Base-by-base conservation (phyloP, 2,888 invertebrate genomes). In the Cecidostiba fungosa region DNA sequence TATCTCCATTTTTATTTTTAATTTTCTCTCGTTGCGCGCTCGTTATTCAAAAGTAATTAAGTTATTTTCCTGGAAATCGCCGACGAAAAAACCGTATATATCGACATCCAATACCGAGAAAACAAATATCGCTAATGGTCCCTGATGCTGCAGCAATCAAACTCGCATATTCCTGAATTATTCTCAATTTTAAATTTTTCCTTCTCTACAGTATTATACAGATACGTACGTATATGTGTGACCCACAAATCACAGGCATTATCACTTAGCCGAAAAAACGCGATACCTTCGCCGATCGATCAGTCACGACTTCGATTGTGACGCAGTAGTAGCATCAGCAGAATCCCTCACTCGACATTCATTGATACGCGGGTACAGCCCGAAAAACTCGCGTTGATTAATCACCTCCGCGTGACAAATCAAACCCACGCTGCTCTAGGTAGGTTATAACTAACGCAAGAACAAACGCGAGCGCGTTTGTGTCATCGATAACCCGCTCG, bases 71-170 rank as follows among this genome's bases (percentile, higher is more conserved):
- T 3, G 62, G 39, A 14, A n/a, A n/a, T 50, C 19, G 0, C 8
- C 19, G 19, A 69, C 16, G 12, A 36, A 80, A 80, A 80, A 80
- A 32, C 19, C 5, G 32, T 62, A n/a, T n/a, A n/a, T n/a, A 16
- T 66, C 36, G 3, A 16, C 62, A 43, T 16, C 3, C 39, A 78
- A 43, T 43, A 26, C 26, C 70, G 10, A 23, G 50, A 79, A 79
- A 79, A 50, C 47, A 79, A 77, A 79, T 72, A 84, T 39, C 84
- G 83, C 59, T 73, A 81, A 81, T 73, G 81, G 81, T 73, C 59
- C 39, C 26, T 32, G n/a, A 12, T n/a, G 77, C 74, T 47, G 50
- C 62, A 54, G 78, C 54, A 36, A 39, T 39, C 4, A 36, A 39
- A 66, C 3, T 70, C 74, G 43, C 82, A 36, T 72, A n/a, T 32